A percentile compares a stretch with the other conserved stretches of the same genome.
Conservation (phyloP, 2,797 vertebrate species). For the Hybognathus amarus region DNA sequence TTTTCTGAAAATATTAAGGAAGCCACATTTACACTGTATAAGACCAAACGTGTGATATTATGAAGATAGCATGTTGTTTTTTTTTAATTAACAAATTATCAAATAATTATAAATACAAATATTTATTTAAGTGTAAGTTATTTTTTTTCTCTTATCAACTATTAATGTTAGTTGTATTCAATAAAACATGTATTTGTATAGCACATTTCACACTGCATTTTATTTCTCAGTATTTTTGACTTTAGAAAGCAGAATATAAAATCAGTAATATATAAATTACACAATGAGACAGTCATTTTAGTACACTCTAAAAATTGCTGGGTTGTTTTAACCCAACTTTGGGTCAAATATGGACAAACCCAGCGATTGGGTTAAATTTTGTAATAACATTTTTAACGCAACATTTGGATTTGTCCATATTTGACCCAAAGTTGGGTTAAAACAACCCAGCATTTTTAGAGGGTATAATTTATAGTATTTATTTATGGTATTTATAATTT, state of each 20-base stretch:
- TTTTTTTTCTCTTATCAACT: too few species aligned
- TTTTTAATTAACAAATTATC: neutral
- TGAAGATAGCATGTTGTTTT: neutral
- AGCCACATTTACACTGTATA: neutral
- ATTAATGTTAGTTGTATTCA: neutral
- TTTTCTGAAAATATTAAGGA: neutral
- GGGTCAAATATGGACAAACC: too few species aligned
- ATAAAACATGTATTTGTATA: neutral
- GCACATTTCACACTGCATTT: neutral
- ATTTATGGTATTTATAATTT: too few species aligned
- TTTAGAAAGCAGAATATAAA: neutral
- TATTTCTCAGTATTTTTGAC: neutral
- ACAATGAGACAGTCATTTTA: neutral
- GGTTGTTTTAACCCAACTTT: too few species aligned
- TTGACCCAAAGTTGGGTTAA: too few species aligned
- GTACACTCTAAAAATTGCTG: too few species aligned
- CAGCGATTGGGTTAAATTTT: too few species aligned
- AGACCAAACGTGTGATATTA: neutral
- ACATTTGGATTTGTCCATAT: too few species aligned
- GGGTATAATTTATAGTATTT: neutral
- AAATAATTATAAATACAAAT: neutral
- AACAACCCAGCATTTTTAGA: too few species aligned
- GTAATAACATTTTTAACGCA: too few species aligned
- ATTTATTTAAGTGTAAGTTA: neutral
- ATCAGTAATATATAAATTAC: neutral